These are phyloP conservation scores for Fragum fragum DNA, from an alignment of 2,888 invertebrate species.

Conservation along the genomic window DNA sequence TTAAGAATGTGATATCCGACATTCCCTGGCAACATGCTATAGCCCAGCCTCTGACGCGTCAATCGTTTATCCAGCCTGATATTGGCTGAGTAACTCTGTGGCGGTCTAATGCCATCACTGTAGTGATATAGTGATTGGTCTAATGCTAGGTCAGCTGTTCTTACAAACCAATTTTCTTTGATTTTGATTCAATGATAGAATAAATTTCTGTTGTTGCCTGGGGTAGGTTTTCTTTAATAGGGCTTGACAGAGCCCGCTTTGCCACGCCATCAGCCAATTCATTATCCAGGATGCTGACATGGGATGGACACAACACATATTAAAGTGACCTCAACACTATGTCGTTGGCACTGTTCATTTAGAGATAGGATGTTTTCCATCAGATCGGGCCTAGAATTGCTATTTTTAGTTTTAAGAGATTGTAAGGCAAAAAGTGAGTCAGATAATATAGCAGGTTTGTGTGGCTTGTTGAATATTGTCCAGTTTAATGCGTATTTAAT, in stretches of 20 bases:
- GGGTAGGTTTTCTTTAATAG: neutral
- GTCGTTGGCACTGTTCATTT: conserved; percentile 2
- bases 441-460: conserved; percentile 11
- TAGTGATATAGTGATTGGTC: neutral
- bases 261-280: conserved; percentile 21
- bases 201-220: neutral
- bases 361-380: neutral
- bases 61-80: conserved; percentile 6
- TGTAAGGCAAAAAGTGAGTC: conserved; percentile 12
- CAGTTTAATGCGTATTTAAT: conserved; percentile 1
- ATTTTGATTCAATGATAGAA: neutral
- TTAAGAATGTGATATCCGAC: neutral
- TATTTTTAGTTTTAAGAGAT: neutral
- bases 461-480: conserved; percentile 2
- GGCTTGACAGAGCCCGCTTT: neutral
- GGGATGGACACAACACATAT: conserved; percentile 33
- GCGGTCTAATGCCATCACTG: neutral
- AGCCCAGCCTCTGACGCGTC: conserved; percentile 12
- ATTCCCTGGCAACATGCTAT: conserved; percentile 14
- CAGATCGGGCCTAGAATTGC: conserved; percentile 17
- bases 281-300: conserved; percentile 30
- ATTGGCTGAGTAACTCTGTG: neutral
- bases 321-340: neutral
- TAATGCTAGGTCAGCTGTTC: neutral
- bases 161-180: neutral